Percentiles rank a stretch among this genome's conserved stretches.
phyloP scores from a whole-genome alignment of 2,888 invertebrate genomes.

The Caenorhabditis auriculariae region DNA sequence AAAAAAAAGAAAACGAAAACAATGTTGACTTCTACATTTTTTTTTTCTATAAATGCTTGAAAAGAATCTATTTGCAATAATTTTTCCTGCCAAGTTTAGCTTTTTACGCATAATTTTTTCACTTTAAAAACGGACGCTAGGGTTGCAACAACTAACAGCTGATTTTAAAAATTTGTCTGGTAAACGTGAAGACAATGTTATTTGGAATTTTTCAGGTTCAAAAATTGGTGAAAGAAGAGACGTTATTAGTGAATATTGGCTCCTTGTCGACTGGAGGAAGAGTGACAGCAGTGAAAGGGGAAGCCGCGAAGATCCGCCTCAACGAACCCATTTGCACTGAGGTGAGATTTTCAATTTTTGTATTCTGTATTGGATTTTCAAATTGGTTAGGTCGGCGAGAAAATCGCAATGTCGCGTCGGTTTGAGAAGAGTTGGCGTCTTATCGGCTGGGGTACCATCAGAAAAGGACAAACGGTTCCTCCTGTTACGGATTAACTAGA shows the following conservation, averaged over 20 bases:
- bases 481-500: constrained; percentile 67
- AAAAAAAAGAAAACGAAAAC: no score
- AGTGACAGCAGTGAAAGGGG: constrained; percentile 69
- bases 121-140: no score
- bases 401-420: constrained; percentile 95
- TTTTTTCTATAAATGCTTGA: no score
- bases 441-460: constrained; percentile 99
- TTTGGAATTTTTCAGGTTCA: constrained; percentile 28
- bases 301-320: constrained; percentile 78
- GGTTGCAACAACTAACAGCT: no score
- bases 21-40: no score
- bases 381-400: constrained; percentile 76
- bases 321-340: constrained; percentile 98
- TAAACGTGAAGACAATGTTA: no score
- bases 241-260: constrained; percentile 94
- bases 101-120: no score
- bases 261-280: constrained; percentile 89
- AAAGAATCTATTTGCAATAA: no score
- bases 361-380: background rate
- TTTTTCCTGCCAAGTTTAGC: no score
- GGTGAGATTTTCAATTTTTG: constrained; percentile 61
- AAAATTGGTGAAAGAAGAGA: constrained; percentile 42
- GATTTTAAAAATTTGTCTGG: no score
- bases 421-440: constrained; percentile 99
- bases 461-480: constrained; percentile 92